Evolutionary conservation across 2,888 invertebrate species (phyloP), one percentile per base, ranked within the genome.

Genomic region (Artemia sinica): DNA sequence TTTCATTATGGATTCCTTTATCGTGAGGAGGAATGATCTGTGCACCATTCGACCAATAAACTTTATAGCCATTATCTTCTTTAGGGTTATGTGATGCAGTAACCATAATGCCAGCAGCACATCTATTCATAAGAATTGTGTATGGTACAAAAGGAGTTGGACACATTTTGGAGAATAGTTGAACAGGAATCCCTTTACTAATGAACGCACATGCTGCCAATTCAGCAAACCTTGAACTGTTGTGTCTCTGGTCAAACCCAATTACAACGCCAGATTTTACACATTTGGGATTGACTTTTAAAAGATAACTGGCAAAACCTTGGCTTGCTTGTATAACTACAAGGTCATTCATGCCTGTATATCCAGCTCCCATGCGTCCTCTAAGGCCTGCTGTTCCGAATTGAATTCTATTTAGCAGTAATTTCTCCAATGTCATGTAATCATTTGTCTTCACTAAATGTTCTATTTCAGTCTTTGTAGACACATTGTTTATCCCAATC

Each of bases 21-120:
- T 99, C 98, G 72, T 89, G 88, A 0, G 98, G 98, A 0, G 89
- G 78, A 71, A 93, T 87, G 72, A 98, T 95, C 84, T 97, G 75
- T 9, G 92, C 87, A 0, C 95, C 93, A 78, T 96, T 97, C 10
- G 83, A 81, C 87, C 93, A 95, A 77, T 96, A 98, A 8, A 95
- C 95, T 81, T 98, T 98, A 76, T 96, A 99, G 1, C 95, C 95
- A 76, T 95, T 95, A 76, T 96, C 94, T 49, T 92, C 86, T 76
- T 91, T 92, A 0, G 94, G 95, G 79, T 95, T 95, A 76, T 95
- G 95, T 0, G 93, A 94, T 0, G 95, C 95, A 0, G 95, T 96
- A 8, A 95, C 85, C 90, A 95, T 93, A 8, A 95, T 84, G 0
- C 95, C 95, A 58, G 87, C 89, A 1, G 86, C 85, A 69, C 89